Conservation (phyloP, 2,797 vertebrate genomes). For the Thalassophryne amazonica region DNA sequence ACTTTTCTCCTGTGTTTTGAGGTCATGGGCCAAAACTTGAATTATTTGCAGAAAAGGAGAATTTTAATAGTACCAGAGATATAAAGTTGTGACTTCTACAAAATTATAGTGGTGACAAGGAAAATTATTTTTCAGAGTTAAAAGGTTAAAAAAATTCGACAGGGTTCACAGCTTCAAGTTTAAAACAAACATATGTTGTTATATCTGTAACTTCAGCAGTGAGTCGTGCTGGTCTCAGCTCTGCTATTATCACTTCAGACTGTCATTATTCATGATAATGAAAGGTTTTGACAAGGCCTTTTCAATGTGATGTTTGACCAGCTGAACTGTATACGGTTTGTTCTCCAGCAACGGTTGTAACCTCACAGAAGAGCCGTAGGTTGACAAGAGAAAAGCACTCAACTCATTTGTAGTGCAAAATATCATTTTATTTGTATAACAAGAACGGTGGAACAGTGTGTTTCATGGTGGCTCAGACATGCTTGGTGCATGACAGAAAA, state of each 20-base stretch:
- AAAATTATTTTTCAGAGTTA: too few species aligned
- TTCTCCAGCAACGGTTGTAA: constrained; percentile 13
- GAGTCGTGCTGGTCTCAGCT: constrained; percentile 40
- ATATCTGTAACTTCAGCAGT: neutral
- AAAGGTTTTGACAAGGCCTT: constrained; percentile 28
- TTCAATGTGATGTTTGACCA: constrained; percentile 51
- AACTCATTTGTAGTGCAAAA: neutral
- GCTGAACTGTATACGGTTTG: constrained; percentile 41
- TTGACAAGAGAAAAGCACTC: neutral
- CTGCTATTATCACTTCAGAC: constrained; percentile 43
- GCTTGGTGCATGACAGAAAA: neutral
- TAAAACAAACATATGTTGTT: constrained; percentile 2
- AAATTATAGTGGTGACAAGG: too few species aligned
- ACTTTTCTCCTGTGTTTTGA: too few species aligned
- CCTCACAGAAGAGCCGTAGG: neutral
- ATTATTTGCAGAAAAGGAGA: too few species aligned
- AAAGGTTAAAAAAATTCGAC: too few species aligned
- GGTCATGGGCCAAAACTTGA: too few species aligned
- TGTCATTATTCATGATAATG: constrained; percentile 41
- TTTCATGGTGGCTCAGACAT: neutral
- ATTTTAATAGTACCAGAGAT: too few species aligned
- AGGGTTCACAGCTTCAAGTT: neutral
- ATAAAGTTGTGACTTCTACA: too few species aligned
- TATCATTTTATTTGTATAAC: neutral
- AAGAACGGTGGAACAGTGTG: neutral